Conservation (phyloP, 2,113 vertebrate species). For the Alectura lathami region DNA sequence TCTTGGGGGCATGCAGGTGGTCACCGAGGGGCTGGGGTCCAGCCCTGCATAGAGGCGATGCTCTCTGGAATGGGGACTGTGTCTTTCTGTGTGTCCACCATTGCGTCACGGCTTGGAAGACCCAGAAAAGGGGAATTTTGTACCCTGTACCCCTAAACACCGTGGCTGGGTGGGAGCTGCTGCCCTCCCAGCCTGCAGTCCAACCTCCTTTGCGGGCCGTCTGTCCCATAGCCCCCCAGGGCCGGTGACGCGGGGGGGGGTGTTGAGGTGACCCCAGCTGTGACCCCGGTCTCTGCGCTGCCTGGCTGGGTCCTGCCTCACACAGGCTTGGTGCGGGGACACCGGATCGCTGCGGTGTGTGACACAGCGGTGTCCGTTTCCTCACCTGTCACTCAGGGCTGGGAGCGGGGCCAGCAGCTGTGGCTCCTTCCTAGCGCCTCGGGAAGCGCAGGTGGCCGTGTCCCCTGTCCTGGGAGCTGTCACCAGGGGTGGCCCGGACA, state of each 20-base stretch:
- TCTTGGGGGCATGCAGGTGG: no score
- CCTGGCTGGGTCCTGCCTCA: accelerated
- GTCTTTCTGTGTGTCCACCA: accelerated
- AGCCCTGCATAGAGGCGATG: neutral
- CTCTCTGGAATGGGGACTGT: accelerated
- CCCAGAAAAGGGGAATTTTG: neutral
- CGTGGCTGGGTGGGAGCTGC: neutral
- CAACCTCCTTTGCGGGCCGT: neutral
- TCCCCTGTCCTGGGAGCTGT: neutral
- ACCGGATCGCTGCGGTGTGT: neutral
- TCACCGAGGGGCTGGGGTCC: neutral
- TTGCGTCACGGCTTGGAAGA: neutral
- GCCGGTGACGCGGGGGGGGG: neutral
- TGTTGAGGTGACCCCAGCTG: accelerated
- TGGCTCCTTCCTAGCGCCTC: neutral
- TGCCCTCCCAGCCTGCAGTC: neutral
- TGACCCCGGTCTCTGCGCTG: neutral
- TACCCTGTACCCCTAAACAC: neutral
- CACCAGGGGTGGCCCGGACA: neutral
- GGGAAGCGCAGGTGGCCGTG: neutral
- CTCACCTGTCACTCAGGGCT: neutral
- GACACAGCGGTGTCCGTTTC: neutral
- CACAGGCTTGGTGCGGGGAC: neutral
- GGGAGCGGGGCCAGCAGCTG: neutral
- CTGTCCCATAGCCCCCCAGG: no score